Evolutionary conservation across 2,113 vertebrate genomes (phyloP).

Genomic region (Chloroceryle aenea): DNA sequence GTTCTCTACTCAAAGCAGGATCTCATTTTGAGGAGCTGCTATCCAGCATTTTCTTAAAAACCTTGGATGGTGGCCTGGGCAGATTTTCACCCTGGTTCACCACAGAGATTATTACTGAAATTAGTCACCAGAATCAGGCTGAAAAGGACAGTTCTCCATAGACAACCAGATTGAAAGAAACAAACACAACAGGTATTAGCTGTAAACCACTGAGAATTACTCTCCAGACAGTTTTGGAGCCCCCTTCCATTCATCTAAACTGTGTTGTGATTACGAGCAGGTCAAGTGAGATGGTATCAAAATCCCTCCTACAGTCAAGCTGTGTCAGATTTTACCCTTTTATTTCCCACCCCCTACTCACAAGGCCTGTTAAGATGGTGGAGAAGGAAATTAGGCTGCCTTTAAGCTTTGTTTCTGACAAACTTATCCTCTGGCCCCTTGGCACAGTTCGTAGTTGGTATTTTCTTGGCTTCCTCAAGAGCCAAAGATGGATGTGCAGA

Average conservation of each 20-base stretch:
- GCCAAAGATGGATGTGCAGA: neutral
- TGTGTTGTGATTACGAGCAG: neutral
- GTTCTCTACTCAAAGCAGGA: neutral
- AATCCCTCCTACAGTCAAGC: neutral
- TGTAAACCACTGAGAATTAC: neutral
- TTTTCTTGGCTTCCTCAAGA: neutral
- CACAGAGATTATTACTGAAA: neutral
- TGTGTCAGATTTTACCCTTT: neutral
- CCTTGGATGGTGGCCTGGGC: neutral
- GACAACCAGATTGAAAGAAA: neutral
- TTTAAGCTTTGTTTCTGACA: neutral
- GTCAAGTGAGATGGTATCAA: neutral
- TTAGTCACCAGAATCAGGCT: neutral
- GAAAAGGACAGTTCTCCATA: neutral
- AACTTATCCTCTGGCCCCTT: neutral
- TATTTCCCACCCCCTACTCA: neutral
- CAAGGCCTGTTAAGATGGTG: neutral
- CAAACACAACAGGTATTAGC: neutral
- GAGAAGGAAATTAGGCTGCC: neutral
- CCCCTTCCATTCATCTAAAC: neutral
- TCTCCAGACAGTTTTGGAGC: neutral
- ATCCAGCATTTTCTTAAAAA: neutral
- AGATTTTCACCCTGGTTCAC: neutral
- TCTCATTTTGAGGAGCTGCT: neutral
- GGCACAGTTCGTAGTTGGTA: accelerated